These are phyloP conservation scores for Cottoperca gobio DNA, from an alignment of 2,797 vertebrate species.

Conservation along the genomic window DNA sequence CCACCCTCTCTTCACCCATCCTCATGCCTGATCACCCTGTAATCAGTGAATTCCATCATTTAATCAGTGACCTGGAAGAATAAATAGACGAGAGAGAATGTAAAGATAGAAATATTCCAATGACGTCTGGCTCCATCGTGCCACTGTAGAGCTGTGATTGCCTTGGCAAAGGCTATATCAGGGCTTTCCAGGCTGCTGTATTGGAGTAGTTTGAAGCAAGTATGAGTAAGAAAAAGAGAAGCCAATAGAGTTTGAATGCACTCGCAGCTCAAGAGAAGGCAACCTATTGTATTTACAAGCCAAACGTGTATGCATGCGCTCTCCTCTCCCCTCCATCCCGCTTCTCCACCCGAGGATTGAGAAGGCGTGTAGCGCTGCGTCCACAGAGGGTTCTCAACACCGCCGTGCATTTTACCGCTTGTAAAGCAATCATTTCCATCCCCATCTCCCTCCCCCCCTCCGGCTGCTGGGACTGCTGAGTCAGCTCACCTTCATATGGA, in stretches of 20 bases:
- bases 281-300: constrained; percentile 55
- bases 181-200: constrained; percentile 19
- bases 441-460: constrained; percentile 26
- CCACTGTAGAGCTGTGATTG: constrained; percentile 35
- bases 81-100: constrained; percentile 10
- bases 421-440: constrained; percentile 81
- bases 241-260: constrained; percentile 37
- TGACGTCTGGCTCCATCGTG: constrained; percentile 3
- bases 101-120: constrained; percentile 8
- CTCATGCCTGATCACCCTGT: constrained; percentile 61
- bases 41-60: constrained; percentile 72
- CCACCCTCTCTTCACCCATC: constrained; percentile 30
- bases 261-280: constrained; percentile 33
- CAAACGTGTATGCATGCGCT: constrained; percentile 7
- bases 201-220: constrained; percentile 39
- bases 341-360: constrained; percentile 50
- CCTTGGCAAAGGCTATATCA: constrained; percentile 39
- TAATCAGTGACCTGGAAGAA: constrained; percentile 64
- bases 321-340: constrained; percentile 8
- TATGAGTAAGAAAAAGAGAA: constrained; percentile 39
- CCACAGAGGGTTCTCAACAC: constrained; percentile 70
- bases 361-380: constrained; percentile 57
- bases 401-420: constrained; percentile 71
- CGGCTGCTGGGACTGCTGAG: constrained; percentile 67
- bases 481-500: constrained; percentile 79